These are phyloP conservation scores for Callipepla squamata DNA, from an alignment of 2,113 vertebrate genomes.

Conservation along the genomic window DNA sequence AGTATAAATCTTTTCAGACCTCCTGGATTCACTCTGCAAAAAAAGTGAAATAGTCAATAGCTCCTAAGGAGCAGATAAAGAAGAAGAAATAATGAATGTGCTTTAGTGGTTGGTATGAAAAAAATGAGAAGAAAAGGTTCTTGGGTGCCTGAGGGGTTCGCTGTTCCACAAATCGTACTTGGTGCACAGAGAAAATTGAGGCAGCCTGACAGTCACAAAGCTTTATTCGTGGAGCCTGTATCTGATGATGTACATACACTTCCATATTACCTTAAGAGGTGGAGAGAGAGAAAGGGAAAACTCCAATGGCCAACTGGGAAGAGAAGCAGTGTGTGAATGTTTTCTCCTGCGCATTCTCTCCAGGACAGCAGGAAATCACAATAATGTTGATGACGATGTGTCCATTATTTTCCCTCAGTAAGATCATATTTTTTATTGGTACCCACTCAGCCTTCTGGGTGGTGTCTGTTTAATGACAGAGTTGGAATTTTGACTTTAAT, in stretches of 20 bases:
- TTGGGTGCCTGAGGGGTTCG: background rate
- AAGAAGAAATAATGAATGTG: background rate
- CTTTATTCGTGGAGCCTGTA: background rate
- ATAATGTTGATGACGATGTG: accelerated
- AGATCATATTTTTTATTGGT: background rate
- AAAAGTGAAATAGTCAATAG: background rate
- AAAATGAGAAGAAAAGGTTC: background rate
- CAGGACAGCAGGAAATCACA: background rate
- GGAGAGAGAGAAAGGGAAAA: background rate
- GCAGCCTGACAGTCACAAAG: background rate
- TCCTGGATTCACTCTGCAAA: background rate
- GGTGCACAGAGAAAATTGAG: background rate
- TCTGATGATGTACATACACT: background rate
- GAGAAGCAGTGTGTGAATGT: background rate
- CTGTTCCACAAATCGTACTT: background rate
- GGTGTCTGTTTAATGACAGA: background rate
- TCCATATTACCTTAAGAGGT: background rate
- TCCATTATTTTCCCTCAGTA: background rate
- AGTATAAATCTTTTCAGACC: background rate
- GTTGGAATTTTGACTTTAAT: background rate
- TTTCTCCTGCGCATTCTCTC: background rate
- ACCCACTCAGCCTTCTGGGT: background rate
- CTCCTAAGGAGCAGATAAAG: background rate
- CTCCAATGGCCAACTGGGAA: background rate
- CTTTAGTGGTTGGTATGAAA: background rate